phyloP scores from a whole-genome alignment of 2,113 vertebrate genomes.

The Bujurquina vittata region DNA sequence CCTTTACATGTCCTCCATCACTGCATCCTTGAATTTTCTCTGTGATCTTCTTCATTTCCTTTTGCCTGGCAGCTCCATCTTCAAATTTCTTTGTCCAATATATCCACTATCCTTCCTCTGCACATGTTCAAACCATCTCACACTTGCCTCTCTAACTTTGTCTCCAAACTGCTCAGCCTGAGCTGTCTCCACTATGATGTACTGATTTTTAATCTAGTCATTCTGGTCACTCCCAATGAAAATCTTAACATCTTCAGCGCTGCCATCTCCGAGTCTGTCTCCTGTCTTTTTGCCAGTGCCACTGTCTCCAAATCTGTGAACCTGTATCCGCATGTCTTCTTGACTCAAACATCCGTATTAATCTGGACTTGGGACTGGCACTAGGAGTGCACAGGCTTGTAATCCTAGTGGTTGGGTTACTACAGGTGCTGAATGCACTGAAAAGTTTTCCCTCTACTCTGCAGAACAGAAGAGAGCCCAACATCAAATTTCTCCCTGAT shows the following conservation, averaged over 20 bases:
- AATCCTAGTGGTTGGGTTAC: neutral
- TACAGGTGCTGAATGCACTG: slow-evolving; percentile 11
- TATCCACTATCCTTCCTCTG: neutral
- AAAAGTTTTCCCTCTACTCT: slow-evolving; percentile 36
- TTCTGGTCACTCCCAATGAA: too few species aligned
- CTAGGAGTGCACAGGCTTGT: too few species aligned
- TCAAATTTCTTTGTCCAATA: neutral
- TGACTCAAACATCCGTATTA: neutral
- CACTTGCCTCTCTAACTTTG: too few species aligned
- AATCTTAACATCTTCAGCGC: too few species aligned
- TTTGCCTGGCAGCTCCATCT: neutral
- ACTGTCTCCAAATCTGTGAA: neutral
- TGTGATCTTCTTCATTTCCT: neutral
- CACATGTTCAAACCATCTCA: neutral
- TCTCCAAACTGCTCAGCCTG: too few species aligned
- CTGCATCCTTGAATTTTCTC: neutral
- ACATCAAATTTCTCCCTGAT: slow-evolving; percentile 48
- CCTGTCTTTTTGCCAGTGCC: too few species aligned
- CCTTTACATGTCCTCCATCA: neutral
- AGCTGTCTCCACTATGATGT: too few species aligned
- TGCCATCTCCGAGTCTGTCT: too few species aligned
- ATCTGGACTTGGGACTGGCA: too few species aligned
- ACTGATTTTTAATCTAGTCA: too few species aligned
- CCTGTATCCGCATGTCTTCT: neutral
- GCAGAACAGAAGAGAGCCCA: slow-evolving; percentile 25